phyloP scores from a whole-genome alignment of 2,797 vertebrate genomes.

The Halcyon chelicuti region DNA sequence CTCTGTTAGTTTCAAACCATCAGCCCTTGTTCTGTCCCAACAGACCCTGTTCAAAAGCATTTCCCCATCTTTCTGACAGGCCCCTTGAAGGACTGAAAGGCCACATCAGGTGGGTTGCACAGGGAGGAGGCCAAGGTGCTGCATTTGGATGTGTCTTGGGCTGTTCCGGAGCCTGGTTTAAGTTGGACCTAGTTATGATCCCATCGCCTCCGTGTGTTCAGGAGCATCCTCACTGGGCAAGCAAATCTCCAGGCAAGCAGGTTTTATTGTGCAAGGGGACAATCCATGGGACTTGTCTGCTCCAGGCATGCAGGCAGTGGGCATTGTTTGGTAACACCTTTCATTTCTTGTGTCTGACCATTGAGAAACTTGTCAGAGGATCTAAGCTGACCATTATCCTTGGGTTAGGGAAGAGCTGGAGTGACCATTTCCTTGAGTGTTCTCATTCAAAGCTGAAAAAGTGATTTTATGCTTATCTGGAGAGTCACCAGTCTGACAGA shows the following conservation, averaged over 20 bases:
- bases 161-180: neutral
- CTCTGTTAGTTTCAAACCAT: neutral
- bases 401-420: neutral
- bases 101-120: no score
- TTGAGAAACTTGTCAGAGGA: neutral
- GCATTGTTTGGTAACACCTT: neutral
- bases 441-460: neutral
- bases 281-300: fast-evolving
- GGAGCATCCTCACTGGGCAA: neutral
- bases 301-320: neutral
- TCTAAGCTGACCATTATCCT: neutral
- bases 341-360: neutral
- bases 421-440: neutral
- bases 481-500: neutral
- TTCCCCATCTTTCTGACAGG: neutral
- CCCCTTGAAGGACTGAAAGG: neutral
- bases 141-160: neutral
- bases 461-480: neutral
- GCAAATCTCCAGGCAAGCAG: neutral
- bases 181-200: neutral
- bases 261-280: fast-evolving
- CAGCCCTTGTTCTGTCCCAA: neutral
- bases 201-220: neutral
- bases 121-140: neutral
- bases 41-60: neutral